phyloP scores from a whole-genome alignment of 2,797 vertebrate genomes.

The Masticophis lateralis region DNA sequence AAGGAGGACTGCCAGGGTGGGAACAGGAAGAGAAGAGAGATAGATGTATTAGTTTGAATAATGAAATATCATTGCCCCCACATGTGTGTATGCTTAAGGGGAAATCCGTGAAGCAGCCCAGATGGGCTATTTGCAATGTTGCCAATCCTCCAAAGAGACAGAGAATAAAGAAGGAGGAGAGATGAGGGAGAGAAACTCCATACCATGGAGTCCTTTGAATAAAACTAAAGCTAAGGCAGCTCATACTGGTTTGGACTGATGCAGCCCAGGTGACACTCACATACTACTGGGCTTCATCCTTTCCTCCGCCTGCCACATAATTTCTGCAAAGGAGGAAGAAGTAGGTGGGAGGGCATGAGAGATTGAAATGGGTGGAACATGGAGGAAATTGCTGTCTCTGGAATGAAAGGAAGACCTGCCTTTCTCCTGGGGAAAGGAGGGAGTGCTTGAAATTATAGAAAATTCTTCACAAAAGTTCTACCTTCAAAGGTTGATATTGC shows the following conservation, averaged over 20 bases:
- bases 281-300: neutral
- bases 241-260: neutral
- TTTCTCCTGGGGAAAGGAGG: neutral
- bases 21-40: neutral
- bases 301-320: neutral
- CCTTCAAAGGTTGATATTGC: neutral
- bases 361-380: neutral
- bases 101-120: neutral
- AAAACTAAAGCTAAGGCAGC: neutral
- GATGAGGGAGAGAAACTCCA: neutral
- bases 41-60: neutral
- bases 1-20: neutral
- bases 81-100: neutral
- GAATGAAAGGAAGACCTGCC: neutral
- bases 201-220: neutral
- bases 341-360: neutral
- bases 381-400: neutral
- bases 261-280: neutral
- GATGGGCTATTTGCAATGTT: neutral
- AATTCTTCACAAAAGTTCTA: neutral
- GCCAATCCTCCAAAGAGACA: neutral
- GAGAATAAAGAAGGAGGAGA: neutral
- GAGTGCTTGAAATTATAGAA: neutral
- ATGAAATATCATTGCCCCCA: neutral
- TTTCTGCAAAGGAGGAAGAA: neutral